A percentile compares a stretch with the other conserved stretches of the same genome.
phyloP scores from a whole-genome alignment of 2,113 vertebrate species.

The Loxodonta africana region DNA sequence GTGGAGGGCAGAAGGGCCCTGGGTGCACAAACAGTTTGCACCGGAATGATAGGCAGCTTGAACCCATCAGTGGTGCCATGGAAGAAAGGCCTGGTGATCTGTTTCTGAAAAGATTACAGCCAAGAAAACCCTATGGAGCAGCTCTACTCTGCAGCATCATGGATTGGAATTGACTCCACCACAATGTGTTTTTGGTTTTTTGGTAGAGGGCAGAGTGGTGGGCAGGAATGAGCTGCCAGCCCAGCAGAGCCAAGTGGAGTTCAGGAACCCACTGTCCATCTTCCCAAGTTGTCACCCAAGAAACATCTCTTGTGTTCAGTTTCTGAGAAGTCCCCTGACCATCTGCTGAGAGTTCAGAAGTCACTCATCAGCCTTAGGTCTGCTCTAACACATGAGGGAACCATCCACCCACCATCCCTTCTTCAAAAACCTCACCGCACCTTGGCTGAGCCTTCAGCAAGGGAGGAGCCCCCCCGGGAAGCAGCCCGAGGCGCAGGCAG shows the following conservation, averaged over 20 bases:
- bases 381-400: not conserved
- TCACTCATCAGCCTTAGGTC: not conserved
- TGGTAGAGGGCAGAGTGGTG: not conserved
- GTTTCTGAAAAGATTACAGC: not conserved
- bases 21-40: too few species aligned
- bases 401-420: not conserved
- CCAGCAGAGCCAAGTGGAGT: not conserved
- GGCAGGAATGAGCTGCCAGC: not conserved
- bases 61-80: not conserved
- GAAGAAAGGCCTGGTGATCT: not conserved
- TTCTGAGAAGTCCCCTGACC: not conserved
- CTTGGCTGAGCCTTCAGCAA: not conserved
- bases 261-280: not conserved
- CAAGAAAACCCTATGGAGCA: not conserved
- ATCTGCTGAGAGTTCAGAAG: not conserved
- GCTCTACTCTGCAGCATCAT: not conserved
- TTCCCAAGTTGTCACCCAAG: not conserved
- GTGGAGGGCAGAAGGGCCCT: not conserved
- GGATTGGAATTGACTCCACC: not conserved
- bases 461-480: not conserved
- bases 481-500: not conserved
- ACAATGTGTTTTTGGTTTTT: not conserved
- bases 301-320: not conserved
- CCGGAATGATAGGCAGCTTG: not conserved
- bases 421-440: not conserved